Evolutionary conservation across 1,140 invertebrate genomes (phyloP), one percentile per base, ranked within the genome.

Genomic region (Maconellicoccus hirsutus): DNA sequence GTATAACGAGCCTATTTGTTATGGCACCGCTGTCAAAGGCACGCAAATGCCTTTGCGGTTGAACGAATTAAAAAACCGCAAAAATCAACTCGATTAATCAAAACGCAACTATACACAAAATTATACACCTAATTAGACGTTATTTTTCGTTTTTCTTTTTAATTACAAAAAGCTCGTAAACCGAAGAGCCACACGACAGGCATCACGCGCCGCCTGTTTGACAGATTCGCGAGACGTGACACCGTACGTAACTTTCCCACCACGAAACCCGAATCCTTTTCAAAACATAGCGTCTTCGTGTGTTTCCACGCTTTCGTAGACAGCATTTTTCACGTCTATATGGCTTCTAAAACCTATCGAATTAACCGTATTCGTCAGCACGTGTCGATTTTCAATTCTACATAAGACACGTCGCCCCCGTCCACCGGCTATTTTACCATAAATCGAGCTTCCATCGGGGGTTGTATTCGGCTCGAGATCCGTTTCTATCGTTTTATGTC

Each of bases 321-420:
- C n/a, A n/a, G n/a, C n/a, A n/a, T n/a, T 33, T 6, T 33, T 3
- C 29, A 33, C 29, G n/a, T 16, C 2, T 52, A 4, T 52, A 19
- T 52, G 42, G 42, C 16, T 52, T 52, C 42, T 3, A 52, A 52
- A 52, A 52, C 42, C 42, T 8, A 52, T 52, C 42, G 42, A 52
- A 52, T 52, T 52, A 52, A 52, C 42, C 42, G 42, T 52, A 16
- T 52, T 52, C 42, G n/a, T 52, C 42, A 52, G 42, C 42, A 52
- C 42, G 42, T 52, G 42, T 52, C 42, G 42, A 52, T 14, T 19
- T 14, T 52, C 42, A 3, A 52, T 16, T 52, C n/a, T 4, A 52
- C 16, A 16, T 3, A 4, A 14, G 42, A n/a, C n/a, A 52, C 16
- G 42, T 8, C 16, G 42, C 2, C 42, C 6, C n/a, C n/a, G 42